Evolutionary conservation across 2,797 vertebrate genomes (phyloP), one percentile per base, ranked within the genome.

Genomic region (Lophius americanus): DNA sequence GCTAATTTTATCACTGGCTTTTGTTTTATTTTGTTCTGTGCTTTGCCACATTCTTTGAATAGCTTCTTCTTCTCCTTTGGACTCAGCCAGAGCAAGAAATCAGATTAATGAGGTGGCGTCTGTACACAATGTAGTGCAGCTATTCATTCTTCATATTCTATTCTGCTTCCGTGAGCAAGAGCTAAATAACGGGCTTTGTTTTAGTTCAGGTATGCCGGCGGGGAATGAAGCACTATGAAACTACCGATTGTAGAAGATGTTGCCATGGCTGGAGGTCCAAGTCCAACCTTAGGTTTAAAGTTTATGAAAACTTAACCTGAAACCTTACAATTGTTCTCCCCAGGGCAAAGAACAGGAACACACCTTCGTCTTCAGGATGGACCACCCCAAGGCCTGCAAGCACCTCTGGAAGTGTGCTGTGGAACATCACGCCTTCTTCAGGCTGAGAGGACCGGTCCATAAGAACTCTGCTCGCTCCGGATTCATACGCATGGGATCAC

Each of bases 371-470:
- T 99, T 99, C 66, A 94, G 96, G 82, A 94, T 99, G 94, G 98
- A 99, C 55, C 98, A 99, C 67, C 98, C 98, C 10, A 99, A 98
- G 85, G 98, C 98, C 51, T 99, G 98, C 81, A 99, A 99, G 80
- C 98, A 99, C 81, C 91, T 99, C 39, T 99, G 98, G 98, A 99
- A 99, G 58, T 99, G 98, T 78, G 98, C 98, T 0, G 95, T 99
- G 76, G 98, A 99, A n/a, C 98, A 99, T 79, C 98, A 99, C 0
- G 95, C 98, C 49, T 99, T 99, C 91, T 99, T 99, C 83, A 94
- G 98, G n/a, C 94, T 99, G 48, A 93, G 98, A 37, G 95, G 96
- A 2, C 98, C 98, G 0, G 95, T 98, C n/a, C 94, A 98, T 39
- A 98, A 98, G 72, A 92, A 92, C 85, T 93, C 96, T 4, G 88